phyloP scores from a whole-genome alignment of 2,113 vertebrate genomes.

The Tiliqua scincoides region DNA sequence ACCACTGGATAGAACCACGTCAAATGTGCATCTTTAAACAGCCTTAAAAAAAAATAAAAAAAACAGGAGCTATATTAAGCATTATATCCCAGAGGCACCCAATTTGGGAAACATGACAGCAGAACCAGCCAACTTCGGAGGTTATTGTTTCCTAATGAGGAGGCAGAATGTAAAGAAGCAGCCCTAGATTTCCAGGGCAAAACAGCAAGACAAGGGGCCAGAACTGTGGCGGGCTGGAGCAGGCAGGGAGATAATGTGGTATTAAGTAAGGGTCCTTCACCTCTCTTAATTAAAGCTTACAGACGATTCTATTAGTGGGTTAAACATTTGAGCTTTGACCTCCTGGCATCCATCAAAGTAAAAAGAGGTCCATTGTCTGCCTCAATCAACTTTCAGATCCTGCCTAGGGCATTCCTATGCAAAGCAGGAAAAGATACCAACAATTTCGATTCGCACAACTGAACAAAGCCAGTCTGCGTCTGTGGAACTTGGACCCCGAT shows the following conservation, averaged over 20 bases:
- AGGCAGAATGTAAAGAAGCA: slow-evolving; percentile 30
- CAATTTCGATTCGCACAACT: not conserved
- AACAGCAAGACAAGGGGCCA: slow-evolving; percentile 54
- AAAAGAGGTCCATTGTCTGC: not conserved
- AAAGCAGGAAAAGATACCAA: fast-evolving
- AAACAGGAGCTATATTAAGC: slow-evolving; percentile 36
- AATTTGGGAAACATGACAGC: slow-evolving; percentile 58
- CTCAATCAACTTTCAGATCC: not conserved
- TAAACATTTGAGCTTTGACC: slow-evolving; percentile 21
- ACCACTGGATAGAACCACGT: slow-evolving; percentile 52
- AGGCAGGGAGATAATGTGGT: not conserved
- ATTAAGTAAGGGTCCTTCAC: slow-evolving; percentile 1
- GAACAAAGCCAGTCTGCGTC: not conserved
- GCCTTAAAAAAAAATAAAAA: not conserved
- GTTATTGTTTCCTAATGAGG: slow-evolving; percentile 54
- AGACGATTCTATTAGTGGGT: not conserved
- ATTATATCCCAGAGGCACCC: slow-evolving; percentile 48
- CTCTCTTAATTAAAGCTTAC: slow-evolving; percentile 24
- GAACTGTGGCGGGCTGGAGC: slow-evolving; percentile 36
- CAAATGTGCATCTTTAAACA: slow-evolving; percentile 12
- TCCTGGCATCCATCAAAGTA: not conserved
- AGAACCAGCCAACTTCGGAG: slow-evolving; percentile 40
- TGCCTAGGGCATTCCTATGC: not conserved
- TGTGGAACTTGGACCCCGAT: not conserved
- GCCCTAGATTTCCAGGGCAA: slow-evolving; percentile 32